phyloP scores from a whole-genome alignment of 2,797 vertebrate species.

The Paratrypauchen microcephalus region DNA sequence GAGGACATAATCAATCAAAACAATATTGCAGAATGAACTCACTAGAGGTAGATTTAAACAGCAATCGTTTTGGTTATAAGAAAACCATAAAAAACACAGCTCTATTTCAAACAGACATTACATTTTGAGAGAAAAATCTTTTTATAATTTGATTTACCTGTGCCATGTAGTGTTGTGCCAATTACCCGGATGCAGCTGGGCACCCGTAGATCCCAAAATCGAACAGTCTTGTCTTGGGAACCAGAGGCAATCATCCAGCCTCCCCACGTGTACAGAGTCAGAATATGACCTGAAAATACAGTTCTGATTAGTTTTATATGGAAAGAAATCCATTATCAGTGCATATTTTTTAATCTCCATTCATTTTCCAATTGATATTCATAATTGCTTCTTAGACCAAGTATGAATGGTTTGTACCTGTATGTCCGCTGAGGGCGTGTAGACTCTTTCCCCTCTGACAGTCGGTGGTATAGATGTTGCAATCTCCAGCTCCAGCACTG shows the following conservation, averaged over 20 bases:
- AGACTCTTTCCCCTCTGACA: conserved; percentile 96
- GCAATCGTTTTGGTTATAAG: too few species aligned
- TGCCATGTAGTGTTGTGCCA: conserved; percentile 91
- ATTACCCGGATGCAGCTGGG: conserved; percentile 97
- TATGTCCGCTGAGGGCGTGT: conserved; percentile 96
- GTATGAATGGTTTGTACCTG: conserved; percentile 74
- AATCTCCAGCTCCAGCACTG: conserved; percentile 96
- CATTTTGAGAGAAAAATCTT: neutral
- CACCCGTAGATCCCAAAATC: conserved; percentile 96
- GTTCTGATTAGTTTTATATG: neutral
- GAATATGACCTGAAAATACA: conserved; percentile 86
- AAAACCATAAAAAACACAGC: too few species aligned
- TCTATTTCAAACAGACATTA: neutral
- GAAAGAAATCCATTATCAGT: neutral
- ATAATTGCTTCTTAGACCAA: neutral
- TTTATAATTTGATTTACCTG: conserved; percentile 72
- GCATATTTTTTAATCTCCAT: neutral
- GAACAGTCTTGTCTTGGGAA: conserved; percentile 96
- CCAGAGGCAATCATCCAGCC: conserved; percentile 99
- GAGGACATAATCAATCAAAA: too few species aligned
- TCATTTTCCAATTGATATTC: neutral
- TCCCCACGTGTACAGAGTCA: conserved; percentile 95
- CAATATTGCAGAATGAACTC: too few species aligned
- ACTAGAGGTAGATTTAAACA: too few species aligned
- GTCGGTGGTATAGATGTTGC: conserved; percentile 98